Base-by-base conservation (phyloP, 2,113 vertebrate genomes). In the Amia ocellicauda region DNA sequence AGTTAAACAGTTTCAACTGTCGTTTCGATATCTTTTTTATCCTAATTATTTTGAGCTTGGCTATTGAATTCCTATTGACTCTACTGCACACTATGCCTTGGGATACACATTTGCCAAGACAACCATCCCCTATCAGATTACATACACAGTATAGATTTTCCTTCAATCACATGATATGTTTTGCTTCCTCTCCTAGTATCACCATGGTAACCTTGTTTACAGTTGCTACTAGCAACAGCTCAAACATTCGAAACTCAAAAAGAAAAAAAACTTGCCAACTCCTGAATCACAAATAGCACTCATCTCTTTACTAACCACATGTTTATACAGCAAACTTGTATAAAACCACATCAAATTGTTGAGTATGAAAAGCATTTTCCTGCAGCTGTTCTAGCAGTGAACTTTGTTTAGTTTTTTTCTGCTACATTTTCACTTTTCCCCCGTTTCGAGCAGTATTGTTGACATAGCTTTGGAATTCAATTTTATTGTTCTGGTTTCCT, bases 201-300 rank as follows among this genome's bases (percentile, higher is more conserved):
- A 19, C 85, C 80, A 76, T 80, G 80, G 80, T 67, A 89, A 90
- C 89, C 80, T 65, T 90, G 89, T 90, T 90, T 90, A 89, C 78
- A 60, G 86, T 90, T 85, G 77, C 87, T 83, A 77, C 68, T 55
- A 56, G 87, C 85, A 89, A 90, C 86, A 77, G 76, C 73, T 90
- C 78, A 88, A 89, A 89, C 87, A 88, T 80, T 72, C 43, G 16
- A 77, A 71, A 74, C 83, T 86, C 85, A 83, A 85, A 85, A 88
- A 88, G 78, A 88, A 86, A 86, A 84, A 80, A 16, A 45, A 52
- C 56, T 31, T 68, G 71, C 84, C 81, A 86, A 85, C 78, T 81
- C 76, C 81, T 83, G 80, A 58, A 76, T 60, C 50, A 88, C 76
- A 78, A 82, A 73, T 66, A 64, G 31, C 2, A 2, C 31, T 36